Base-by-base conservation (phyloP, 2,888 invertebrate genomes). In the Zhuqinia jingwanae region DNA sequence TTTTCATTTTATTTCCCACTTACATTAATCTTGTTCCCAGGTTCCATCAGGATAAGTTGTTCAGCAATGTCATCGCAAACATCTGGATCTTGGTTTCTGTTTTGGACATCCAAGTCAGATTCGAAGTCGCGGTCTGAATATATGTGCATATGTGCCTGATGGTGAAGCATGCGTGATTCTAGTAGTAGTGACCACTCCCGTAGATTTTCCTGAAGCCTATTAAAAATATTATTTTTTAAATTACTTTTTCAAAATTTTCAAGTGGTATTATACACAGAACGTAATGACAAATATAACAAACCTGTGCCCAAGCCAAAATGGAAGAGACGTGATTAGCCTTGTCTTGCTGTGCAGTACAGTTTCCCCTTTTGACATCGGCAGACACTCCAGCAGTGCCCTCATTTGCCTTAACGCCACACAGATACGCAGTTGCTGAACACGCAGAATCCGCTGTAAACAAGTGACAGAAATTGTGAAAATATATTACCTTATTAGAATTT, bases 51-150 rank as follows among this genome's bases (percentile, higher is more conserved):
- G 0, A 98, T 92, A 76, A 98, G 93, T 92, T 97, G 97, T 5
- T 95, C 93, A 0, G 96, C 97, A 86, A 97, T 97, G 91, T 98
- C 98, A 92, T 96, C 95, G 92, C 97, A 97, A 0, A 42, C 6
- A 3, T 87, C 20, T 1, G 90, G 85, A 76, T 90, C 81, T 0
- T 30, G 2, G 0, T 92, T 92, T 10, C 92, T 91, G 1, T 92
- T 92, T 0, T 93, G 93, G 92, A 96, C 94, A 25, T 91, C 93
- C 0, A 93, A 93, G 89, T 97, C 97, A 90, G 96, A 96, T 92
- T 97, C 97, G 97, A 97, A 97, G 87, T 94, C 93, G 0, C 97
- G 93, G 36, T 36, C 36, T 6, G 36, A 3, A 8, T n/a, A 83
- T 85, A 63, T 90, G 89, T 20, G 87, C 88, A 91, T 96, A 96